Conservation (phyloP, 2,113 vertebrate species). For the Muntiacus reevesi region DNA sequence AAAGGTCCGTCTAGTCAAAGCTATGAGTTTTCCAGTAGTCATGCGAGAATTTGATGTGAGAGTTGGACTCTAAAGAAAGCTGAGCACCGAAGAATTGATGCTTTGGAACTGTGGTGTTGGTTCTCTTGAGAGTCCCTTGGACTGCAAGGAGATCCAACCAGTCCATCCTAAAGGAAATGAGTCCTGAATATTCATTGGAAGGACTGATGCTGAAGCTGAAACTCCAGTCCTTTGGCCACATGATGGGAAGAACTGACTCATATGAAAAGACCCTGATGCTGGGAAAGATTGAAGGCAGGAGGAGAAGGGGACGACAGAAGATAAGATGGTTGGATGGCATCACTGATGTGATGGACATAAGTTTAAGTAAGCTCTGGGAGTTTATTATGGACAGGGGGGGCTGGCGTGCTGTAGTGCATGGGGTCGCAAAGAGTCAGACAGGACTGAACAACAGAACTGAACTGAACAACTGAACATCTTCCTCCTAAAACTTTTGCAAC, state of each 20-base stretch:
- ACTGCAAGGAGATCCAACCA: neutral
- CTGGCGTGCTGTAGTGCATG: fast-evolving
- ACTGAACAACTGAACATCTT: neutral
- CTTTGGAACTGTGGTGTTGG: neutral
- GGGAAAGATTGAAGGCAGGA: neutral
- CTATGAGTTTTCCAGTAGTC: neutral
- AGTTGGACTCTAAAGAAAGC: neutral
- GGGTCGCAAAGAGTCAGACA: neutral
- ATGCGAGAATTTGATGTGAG: neutral
- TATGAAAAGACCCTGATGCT: neutral
- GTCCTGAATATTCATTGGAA: neutral
- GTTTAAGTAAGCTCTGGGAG: fast-evolving
- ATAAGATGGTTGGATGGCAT: neutral
- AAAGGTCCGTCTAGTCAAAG: neutral
- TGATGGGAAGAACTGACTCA: fast-evolving
- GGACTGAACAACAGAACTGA: neutral
- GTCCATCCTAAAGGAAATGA: neutral
- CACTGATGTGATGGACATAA: fast-evolving
- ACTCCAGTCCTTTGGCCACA: neutral
- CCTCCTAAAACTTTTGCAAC: neutral
- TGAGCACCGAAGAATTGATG: neutral
- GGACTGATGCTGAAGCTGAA: neutral
- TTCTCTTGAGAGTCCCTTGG: neutral
- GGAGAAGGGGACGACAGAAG: fast-evolving
- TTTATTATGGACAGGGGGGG: neutral